phyloP scores from a whole-genome alignment of 1,140 invertebrate genomes.

The Sarcophaga bullata region DNA sequence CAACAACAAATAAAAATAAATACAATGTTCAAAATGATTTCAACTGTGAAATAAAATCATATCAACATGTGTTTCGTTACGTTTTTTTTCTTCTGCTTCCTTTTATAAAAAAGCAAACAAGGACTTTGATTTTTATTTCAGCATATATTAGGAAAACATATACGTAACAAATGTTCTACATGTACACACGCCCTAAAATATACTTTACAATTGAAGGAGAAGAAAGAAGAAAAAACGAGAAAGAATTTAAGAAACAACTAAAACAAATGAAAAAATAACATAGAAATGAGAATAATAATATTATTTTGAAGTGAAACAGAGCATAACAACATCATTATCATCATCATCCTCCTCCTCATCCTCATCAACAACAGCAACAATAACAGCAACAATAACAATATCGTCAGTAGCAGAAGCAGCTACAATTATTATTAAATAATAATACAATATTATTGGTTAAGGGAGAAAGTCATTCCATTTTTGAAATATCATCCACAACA shows the following conservation, averaged over 20 bases:
- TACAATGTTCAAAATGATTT: conserved; percentile 29
- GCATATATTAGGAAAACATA: conserved; percentile 20
- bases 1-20: not conserved
- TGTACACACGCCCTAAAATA: not conserved
- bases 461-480: not conserved
- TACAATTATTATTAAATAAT: conserved; percentile 12
- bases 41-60: conserved; percentile 38
- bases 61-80: conserved; percentile 31
- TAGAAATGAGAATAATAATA: conserved; percentile 30
- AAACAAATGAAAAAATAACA: conserved; percentile 9
- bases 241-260: not conserved
- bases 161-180: not conserved
- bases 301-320: conserved; percentile 20
- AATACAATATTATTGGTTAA: conserved; percentile 19
- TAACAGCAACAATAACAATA: too few relatives aligned
- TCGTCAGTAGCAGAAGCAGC: too few relatives aligned
- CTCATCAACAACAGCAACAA: too few relatives aligned
- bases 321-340: conserved; percentile 21
- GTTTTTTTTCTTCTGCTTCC: not conserved
- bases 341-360: too few relatives aligned
- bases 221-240: not conserved
- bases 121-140: conserved; percentile 37
- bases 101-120: conserved; percentile 15
- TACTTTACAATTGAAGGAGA: not conserved
- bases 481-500: too few relatives aligned